Evolutionary conservation across 2,888 invertebrate genomes (phyloP), one percentile per base, ranked within the genome.

Genomic region (Hypena proboscidalis): DNA sequence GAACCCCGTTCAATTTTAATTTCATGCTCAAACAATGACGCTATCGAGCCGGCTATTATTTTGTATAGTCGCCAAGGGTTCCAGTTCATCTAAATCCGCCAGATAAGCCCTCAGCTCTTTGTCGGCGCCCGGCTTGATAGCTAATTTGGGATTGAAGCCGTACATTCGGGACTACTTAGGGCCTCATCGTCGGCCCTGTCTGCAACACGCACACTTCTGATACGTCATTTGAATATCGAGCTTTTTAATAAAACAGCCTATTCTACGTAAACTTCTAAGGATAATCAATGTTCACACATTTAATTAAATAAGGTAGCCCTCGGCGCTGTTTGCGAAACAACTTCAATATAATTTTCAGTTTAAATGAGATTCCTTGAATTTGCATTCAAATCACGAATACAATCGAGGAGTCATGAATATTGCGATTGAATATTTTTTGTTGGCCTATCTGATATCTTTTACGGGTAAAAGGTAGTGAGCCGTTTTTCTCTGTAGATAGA

Each of bases 11-110:
- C 89, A 88, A 89, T 90, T 90, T 90, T 90, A 90, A 90, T 90
- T 90, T 90, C 90, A 90, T 90, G 90, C 90, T 89, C 89, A 90
- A 90, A 90, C 90, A 90, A 90, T 90, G 89, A 82, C 85, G 90
- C 80, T 87, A 90, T 89, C 88, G 86, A 84, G 82, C 80, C 75
- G 67, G 81, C 89, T 87, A 90, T 90, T 90, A 89, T 90, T 88
- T 86, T 86, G 85, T 85, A 89, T 83, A 85, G 83, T 77, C 79
- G 75, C 76, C 75, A 82, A 80, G 90, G 90, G 89, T 84, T 80
- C 80, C 81, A 81, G 84, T 85, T 87, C 88, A 89, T 90, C 90
- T 86, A 89, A 90, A 90, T 87, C 90, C 83, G 74, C 57, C 69
- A 77, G 90, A 90, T 90, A 90, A 90, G 89, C 84, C 69, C 68